These are phyloP conservation scores for Macquaria australasica DNA, from an alignment of 2,113 vertebrate genomes.

Conservation along the genomic window DNA sequence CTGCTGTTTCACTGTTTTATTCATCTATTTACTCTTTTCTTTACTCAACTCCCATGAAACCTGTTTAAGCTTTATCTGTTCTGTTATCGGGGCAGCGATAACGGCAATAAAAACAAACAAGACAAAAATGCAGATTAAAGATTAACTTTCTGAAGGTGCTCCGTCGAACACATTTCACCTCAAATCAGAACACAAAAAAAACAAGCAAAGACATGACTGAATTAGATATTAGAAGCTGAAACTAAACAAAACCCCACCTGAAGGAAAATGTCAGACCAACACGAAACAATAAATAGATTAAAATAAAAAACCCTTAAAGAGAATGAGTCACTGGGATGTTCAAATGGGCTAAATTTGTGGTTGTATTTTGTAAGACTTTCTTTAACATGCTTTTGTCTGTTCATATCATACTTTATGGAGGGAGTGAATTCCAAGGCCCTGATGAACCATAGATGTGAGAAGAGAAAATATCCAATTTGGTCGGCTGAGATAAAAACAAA, in stretches of 20 bases:
- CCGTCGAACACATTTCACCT: slow-evolving; percentile 19
- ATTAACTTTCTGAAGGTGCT: neutral
- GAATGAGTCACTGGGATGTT: neutral
- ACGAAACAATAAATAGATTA: slow-evolving; percentile 5
- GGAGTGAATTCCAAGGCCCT: slow-evolving; percentile 11
- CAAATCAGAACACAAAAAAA: neutral
- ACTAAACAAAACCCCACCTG: neutral
- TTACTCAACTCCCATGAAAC: slow-evolving; percentile 25
- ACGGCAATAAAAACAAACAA: slow-evolving; percentile 16
- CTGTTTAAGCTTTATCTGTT: slow-evolving; percentile 17
- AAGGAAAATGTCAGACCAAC: neutral
- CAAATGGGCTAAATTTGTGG: slow-evolving; percentile 4
- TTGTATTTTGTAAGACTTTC: neutral
- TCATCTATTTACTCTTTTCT: slow-evolving; percentile 11
- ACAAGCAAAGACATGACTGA: neutral
- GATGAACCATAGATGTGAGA: slow-evolving; percentile 30
- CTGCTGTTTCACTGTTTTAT: slow-evolving; percentile 33
- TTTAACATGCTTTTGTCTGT: slow-evolving; percentile 13
- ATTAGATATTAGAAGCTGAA: slow-evolving; percentile 3
- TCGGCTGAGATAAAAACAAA: slow-evolving; percentile 14
- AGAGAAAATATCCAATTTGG: slow-evolving; percentile 35
- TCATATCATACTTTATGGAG: neutral
- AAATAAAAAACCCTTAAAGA: neutral
- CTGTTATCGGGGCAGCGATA: slow-evolving; percentile 9
- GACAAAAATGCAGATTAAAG: slow-evolving; percentile 28